Conservation (phyloP, 2,888 invertebrate species). For the Chloromyia formosa region DNA sequence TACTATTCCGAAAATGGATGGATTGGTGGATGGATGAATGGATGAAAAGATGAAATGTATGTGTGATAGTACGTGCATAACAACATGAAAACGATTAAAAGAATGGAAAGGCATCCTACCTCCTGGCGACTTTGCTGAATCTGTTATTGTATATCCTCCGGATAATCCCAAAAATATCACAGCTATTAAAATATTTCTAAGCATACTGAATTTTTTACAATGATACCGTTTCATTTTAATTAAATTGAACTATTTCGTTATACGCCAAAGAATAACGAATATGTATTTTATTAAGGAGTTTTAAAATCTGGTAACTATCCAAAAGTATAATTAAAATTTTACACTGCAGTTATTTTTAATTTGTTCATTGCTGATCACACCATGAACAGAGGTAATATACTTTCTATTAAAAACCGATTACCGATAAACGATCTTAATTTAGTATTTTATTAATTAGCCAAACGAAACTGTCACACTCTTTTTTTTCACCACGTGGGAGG, state of each 20-base stretch:
- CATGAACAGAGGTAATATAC: background rate
- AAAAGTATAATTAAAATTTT: conserved; percentile 9
- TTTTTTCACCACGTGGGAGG: conserved; percentile 13
- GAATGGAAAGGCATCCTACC: conserved; percentile 54
- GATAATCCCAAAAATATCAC: conserved; percentile 62
- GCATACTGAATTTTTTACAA: conserved; percentile 54
- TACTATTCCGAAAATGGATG: conserved; percentile 25
- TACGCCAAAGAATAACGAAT: background rate
- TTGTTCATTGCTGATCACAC: conserved; percentile 30
- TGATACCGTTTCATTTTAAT: background rate
- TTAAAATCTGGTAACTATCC: background rate
- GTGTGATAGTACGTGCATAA: too few species aligned
- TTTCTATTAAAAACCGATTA: too few species aligned
- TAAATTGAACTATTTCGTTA: conserved; percentile 5
- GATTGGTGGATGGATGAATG: conserved; percentile 22
- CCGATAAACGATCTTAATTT: too few species aligned
- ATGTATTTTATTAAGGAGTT: background rate
- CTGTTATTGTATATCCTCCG: conserved; percentile 58
- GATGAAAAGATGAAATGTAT: conserved; percentile 27
- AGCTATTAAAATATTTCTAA: conserved; percentile 59
- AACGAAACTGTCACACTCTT: background rate
- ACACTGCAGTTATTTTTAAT: conserved; percentile 11
- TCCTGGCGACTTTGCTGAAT: conserved; percentile 55
- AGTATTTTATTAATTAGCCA: too few species aligned
- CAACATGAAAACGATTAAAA: background rate